Base-by-base conservation (phyloP, 2,888 invertebrate genomes). In the Agriopis aurantiaria region DNA sequence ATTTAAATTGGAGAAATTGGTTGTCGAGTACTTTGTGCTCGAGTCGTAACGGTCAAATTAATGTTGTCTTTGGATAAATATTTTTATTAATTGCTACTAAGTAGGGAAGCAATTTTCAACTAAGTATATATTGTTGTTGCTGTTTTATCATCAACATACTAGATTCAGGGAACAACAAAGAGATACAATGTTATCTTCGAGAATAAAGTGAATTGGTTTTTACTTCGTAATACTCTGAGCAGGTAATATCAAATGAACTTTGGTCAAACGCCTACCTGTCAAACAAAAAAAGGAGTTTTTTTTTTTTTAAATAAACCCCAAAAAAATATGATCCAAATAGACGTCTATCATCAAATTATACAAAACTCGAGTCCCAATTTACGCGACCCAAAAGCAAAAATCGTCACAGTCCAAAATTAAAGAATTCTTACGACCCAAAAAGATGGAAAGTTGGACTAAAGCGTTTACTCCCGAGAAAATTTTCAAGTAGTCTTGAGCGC, bases 1-100 rank as follows among this genome's bases (percentile, higher is more conserved):
- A 92, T 92, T 93, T 92, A 92, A 93, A 93, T 92, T 91, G 88
- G 89, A 92, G 91, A 91, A 92, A 93, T 93, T 93, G 90, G 91
- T 90, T 89, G 88, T 82, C 80, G 78, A 83, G 88, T 86, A 85
- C 46, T 86, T 87, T 87, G 80, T 82, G 85, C 79, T 46, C 58
- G 82, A 87, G 88, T 86, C 82, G 85, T 87, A 90, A 89, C 85
- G 85, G 86, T 62, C 52, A n/a, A n/a, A n/a, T n/a, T 40, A 46
- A 59, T 58, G 51, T 62, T 45, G 41, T 63, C n/a, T 33, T 41
- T 52, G 14, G 14, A 56, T 57, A 51, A 66, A 12, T 17, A 12
- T 1, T 51, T 17, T 9, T 40, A 12, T 8, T 12, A 8, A 40
- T 53, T 55, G 55, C 41, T 53, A 8, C 51, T 51, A 17, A 14